These are phyloP conservation scores for Mycetomoellerius zeteki DNA, from an alignment of 1,140 invertebrate genomes.

Conservation along the genomic window DNA sequence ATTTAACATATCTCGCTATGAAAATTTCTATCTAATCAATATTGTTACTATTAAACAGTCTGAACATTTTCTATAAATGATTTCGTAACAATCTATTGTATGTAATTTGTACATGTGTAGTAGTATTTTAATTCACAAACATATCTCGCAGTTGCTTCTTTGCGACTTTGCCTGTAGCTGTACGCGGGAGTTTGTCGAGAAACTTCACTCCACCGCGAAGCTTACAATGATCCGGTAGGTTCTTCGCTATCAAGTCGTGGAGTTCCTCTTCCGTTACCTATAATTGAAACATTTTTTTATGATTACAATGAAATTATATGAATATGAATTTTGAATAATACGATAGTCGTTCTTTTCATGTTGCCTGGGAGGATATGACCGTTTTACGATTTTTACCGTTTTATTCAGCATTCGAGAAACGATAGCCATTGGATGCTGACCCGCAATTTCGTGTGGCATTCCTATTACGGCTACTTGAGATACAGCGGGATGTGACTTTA, in stretches of 20 bases:
- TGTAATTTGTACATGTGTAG: not conserved
- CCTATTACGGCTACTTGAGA: slow-evolving; percentile 90
- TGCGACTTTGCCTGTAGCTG: slow-evolving; percentile 22
- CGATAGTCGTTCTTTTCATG: not conserved
- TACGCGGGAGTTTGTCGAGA: not conserved
- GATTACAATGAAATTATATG: not conserved
- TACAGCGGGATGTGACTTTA: slow-evolving; percentile 89
- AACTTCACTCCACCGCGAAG: slow-evolving; percentile 31
- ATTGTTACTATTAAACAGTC: not conserved
- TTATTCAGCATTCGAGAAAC: slow-evolving; percentile 81
- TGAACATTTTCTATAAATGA: not conserved
- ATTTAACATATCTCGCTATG: not conserved
- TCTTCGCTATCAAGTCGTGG: not conserved
- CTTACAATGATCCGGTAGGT: not conserved
- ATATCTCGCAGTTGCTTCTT: slow-evolving; percentile 24
- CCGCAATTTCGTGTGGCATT: slow-evolving; percentile 87
- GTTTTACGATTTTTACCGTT: slow-evolving; percentile 64
- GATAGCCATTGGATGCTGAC: slow-evolving; percentile 89
- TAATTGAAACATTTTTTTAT: not conserved
- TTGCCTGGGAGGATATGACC: not conserved
- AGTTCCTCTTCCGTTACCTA: slow-evolving; percentile 32
- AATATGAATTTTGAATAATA: not conserved
- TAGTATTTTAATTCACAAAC: not conserved
- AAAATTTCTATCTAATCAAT: not conserved
- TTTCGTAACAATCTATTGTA: not conserved